Evolutionary conservation across 2,888 invertebrate genomes (phyloP).

Genomic region (Lumbricus terrestris): DNA sequence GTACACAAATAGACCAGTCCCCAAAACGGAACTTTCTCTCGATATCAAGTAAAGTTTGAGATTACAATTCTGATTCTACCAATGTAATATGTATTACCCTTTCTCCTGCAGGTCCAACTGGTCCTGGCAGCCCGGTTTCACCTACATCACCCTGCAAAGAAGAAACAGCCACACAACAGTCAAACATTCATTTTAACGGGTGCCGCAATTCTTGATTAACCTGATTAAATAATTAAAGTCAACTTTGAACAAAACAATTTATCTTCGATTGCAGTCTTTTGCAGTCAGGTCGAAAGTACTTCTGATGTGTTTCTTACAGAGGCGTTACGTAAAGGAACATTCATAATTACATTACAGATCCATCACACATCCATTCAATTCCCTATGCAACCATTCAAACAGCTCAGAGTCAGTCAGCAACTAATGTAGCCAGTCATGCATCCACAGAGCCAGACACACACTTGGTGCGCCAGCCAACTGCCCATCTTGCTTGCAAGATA

Average conservation of each 20-base stretch:
- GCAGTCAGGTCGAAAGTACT: too few relatives aligned
- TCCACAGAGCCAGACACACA: background rate
- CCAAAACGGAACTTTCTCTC: background rate
- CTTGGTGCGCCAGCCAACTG: background rate
- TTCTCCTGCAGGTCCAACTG: background rate
- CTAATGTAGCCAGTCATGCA: background rate
- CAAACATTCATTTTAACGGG: background rate
- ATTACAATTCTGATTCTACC: background rate
- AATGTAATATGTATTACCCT: background rate
- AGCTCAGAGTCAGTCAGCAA: background rate
- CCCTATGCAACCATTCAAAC: background rate
- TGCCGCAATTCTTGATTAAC: background rate
- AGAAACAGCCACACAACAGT: background rate
- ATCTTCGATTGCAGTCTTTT: too few relatives aligned
- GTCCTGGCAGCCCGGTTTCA: background rate
- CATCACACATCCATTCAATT: background rate
- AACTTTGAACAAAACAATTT: too few relatives aligned
- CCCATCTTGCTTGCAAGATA: too few relatives aligned
- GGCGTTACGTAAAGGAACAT: too few relatives aligned
- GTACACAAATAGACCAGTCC: background rate
- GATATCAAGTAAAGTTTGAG: background rate
- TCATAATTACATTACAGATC: background rate
- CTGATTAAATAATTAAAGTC: background rate
- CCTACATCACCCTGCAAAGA: background rate
- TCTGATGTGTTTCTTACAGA: too few relatives aligned